These are phyloP conservation scores for Thecophora atra DNA, from an alignment of 2,888 invertebrate genomes.

Conservation along the genomic window DNA sequence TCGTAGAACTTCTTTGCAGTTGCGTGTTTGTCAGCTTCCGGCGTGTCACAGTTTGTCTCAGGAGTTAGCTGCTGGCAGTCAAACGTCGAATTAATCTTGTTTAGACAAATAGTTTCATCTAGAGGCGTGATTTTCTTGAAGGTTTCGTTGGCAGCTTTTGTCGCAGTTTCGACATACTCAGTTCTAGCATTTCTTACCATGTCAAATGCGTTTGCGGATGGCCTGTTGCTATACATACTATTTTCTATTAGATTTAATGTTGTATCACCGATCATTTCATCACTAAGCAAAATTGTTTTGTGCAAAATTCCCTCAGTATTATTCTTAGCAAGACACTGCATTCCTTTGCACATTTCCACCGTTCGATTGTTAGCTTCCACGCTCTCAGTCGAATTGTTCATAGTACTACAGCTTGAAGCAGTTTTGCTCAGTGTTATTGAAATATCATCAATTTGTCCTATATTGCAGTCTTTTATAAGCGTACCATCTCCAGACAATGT, in stretches of 20 bases:
- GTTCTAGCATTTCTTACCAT: neutral
- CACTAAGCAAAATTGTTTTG: conserved; percentile 52
- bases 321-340: neutral
- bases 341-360: conserved; percentile 33
- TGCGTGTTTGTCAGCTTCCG: conserved; percentile 52
- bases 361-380: conserved; percentile 50
- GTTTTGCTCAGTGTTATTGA: conserved; percentile 61
- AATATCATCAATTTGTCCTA: conserved; percentile 64
- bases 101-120: conserved; percentile 53
- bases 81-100: conserved; percentile 47
- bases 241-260: conserved; percentile 61
- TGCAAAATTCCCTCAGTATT: conserved; percentile 41
- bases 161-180: conserved; percentile 24
- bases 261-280: conserved; percentile 61
- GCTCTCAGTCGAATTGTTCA: conserved; percentile 64
- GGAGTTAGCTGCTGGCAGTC: conserved; percentile 46
- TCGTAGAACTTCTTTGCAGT: conserved; percentile 51
- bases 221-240: conserved; percentile 46
- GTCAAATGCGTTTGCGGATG: conserved; percentile 19
- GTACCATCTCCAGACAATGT: conserved; percentile 63
- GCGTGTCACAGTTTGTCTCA: conserved; percentile 56
- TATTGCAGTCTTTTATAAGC: conserved; percentile 62
- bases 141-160: conserved; percentile 47
- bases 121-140: conserved; percentile 48
- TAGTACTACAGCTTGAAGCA: conserved; percentile 62